Evolutionary conservation across 1,140 invertebrate genomes (phyloP), one percentile per base, ranked within the genome.

Genomic region (Drosophila oshimai): DNA sequence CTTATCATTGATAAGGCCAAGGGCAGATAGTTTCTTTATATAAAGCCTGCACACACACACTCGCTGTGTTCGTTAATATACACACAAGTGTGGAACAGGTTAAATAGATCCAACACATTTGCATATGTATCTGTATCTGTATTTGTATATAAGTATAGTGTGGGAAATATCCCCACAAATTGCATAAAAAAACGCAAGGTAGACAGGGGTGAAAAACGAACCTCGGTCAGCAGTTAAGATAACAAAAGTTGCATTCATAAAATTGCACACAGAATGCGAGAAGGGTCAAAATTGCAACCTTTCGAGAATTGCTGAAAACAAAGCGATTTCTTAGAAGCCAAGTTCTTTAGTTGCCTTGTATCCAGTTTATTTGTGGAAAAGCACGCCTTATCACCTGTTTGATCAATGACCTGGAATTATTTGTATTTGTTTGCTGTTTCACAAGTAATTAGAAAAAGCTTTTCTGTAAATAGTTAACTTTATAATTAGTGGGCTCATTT

Each of bases 1-100:
- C 81, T 87, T 87, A 87, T 87, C 81, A 83, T 87, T 81, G 81
- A 87, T 87, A 87, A 87, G 81, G 81, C 83, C 81, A 87, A 87
- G 81, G 76, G 77, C 81, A 54, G 53, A 71, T 33, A 2, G 15
- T 20, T 75, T 29, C 42, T 22, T 68, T 45, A 29, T 50, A 17
- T 39, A 29, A 39, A 24, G 15, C 28, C 46, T 33, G 20, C 18
- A 44, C 17, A 13, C 22, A 45, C 33, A 36, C 9, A 31, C 10
- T 18, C 1, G 28, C 24, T 6, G 20, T 13, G 20, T 13, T 50
- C 37, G 41, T 29, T 18, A 39, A 33, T 77, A 74, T 77, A 46
- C 74, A 62, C 51, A 77, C 65, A 64, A 62, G 42, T 64, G 39
- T 37, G 37, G 31, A 55, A 41, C 34, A 45, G 65, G 54, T 41